A percentile compares a stretch with the other conserved stretches of the same genome.
These are phyloP conservation scores for Paramacrobiotus metropolitanus DNA, from an alignment of 1,140 invertebrate species.

Conservation along the genomic window DNA sequence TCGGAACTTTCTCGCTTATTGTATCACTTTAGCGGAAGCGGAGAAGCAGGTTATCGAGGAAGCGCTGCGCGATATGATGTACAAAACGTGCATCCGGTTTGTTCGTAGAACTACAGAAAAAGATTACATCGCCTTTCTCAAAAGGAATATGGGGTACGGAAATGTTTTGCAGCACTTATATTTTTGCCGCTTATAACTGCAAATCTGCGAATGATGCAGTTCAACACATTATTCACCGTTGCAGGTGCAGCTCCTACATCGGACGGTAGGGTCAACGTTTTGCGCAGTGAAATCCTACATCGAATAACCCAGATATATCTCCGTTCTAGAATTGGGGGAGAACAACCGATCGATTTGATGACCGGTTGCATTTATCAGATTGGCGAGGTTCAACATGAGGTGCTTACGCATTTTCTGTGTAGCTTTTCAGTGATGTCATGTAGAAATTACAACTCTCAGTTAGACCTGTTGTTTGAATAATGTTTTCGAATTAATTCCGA, in stretches of 20 bases:
- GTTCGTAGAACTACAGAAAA: neutral
- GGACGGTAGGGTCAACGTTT: too few species aligned
- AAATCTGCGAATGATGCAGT: too few species aligned
- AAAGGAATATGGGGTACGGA: neutral
- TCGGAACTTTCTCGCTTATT: too few species aligned
- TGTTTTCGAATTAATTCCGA: too few species aligned
- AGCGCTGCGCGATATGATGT: neutral
- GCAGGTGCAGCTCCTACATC: neutral
- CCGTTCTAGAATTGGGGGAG: neutral
- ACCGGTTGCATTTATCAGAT: neutral
- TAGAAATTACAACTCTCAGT: too few species aligned
- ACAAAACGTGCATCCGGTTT: neutral
- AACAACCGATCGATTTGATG: neutral
- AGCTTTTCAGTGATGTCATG: too few species aligned
- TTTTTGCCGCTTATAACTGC: too few species aligned
- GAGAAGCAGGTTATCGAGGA: neutral
- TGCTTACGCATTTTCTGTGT: too few species aligned
- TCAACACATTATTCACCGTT: neutral
- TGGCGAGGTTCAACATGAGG: conserved; percentile 9
- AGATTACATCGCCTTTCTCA: neutral
- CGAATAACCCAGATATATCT: too few species aligned
- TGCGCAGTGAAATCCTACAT: too few species aligned
- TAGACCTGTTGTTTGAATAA: too few species aligned
- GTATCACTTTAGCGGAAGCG: neutral
- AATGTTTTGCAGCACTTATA: too few species aligned